Percentiles rank a stretch among this genome's conserved stretches.
Evolutionary conservation across 2,113 vertebrate species (phyloP).

Genomic region (Megaceryle maxima): DNA sequence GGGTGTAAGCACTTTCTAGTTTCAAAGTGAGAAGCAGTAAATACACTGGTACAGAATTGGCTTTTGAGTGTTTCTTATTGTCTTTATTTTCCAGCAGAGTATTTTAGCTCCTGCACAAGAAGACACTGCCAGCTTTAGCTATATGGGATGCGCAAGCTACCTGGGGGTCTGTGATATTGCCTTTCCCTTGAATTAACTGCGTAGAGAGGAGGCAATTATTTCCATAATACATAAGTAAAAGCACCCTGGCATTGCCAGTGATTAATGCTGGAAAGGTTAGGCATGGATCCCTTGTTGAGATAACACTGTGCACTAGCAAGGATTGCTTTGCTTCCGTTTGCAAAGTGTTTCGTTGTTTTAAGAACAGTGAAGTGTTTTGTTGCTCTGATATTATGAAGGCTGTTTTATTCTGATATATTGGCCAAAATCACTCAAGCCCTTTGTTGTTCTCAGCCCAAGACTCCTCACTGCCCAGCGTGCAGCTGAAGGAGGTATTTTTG

Average conservation of each 20-base stretch:
- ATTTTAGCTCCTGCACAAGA: background rate
- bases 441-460: background rate
- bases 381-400: background rate
- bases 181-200: background rate
- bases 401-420: background rate
- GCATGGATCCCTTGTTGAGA: background rate
- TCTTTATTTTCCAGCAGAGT: background rate
- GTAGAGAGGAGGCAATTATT: background rate
- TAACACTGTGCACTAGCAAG: background rate
- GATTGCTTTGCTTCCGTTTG: background rate
- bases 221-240: background rate
- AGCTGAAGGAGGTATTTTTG: background rate
- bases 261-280: background rate
- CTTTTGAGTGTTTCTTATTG: background rate
- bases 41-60: background rate
- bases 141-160: background rate
- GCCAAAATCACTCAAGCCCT: background rate
- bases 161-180: background rate
- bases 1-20: background rate
- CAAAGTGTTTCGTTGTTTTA: background rate
- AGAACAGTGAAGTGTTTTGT: background rate
- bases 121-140: background rate
- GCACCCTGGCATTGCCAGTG: background rate
- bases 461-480: background rate
- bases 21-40: conserved; percentile 10